Conservation (phyloP, 2,113 vertebrate genomes). For the Lamprologus ornatipinnis region DNA sequence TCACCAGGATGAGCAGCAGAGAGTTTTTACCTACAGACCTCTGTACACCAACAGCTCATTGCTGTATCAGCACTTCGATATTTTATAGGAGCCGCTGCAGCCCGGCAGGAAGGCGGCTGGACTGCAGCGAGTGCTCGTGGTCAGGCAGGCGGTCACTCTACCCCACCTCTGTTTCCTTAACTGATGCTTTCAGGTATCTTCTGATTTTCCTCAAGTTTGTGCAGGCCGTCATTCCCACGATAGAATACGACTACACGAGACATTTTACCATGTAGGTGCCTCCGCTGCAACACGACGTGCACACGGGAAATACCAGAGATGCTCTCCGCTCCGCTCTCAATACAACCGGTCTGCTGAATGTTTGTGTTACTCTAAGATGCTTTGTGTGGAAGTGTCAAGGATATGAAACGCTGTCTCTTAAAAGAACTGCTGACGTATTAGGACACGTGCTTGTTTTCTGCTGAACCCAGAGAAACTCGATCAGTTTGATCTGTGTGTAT, state of each 20-base stretch:
- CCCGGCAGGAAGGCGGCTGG: not conserved
- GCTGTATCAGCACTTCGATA: fast-evolving
- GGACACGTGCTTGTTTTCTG: not conserved
- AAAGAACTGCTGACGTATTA: not conserved
- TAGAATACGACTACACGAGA: slow-evolving; percentile 99
- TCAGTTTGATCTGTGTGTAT: not conserved
- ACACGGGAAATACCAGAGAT: not conserved
- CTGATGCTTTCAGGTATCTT: slow-evolving; percentile 83
- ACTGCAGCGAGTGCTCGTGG: not conserved
- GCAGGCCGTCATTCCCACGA: slow-evolving; percentile 99
- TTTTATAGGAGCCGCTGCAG: fast-evolving
- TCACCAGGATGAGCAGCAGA: not conserved
- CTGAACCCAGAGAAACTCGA: not conserved
- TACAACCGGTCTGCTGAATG: not conserved
- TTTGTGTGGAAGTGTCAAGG: not conserved
- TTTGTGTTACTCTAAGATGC: slow-evolving; percentile 1
- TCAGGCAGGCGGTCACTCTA: not conserved
- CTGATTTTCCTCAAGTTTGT: slow-evolving; percentile 99
- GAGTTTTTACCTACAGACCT: not conserved
- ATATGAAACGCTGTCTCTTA: not conserved
- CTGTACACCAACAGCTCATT: not conserved
- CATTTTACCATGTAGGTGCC: slow-evolving; percentile 94
- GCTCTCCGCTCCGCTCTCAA: not conserved
- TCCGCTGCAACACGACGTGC: not conserved
- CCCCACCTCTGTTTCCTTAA: slow-evolving; percentile 74